Evolutionary conservation across 2,888 invertebrate genomes (phyloP), one percentile per base, ranked within the genome.

Genomic region (Epistrophe eligans): DNA sequence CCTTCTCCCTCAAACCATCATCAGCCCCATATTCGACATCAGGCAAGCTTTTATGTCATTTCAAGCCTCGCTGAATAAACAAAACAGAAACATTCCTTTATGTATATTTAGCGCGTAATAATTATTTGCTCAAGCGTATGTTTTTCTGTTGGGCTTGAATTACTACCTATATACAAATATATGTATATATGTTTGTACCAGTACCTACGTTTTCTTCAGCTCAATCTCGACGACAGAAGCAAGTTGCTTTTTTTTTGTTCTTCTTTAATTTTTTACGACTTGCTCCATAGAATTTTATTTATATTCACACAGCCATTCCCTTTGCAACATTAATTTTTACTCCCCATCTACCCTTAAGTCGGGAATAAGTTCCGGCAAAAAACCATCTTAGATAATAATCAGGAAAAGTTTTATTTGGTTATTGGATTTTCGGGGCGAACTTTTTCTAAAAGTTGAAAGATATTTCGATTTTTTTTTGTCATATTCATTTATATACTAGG

Each of bases 121-220:
- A 85, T 62, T 85, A 82, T 82, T 85, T 82, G 77, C 74, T 85
- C 32, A 77, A 74, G 82, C 85, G 77, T 85, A 62, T 74, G 77
- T 62, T 77, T 55, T 70, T 70, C 28, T 43, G 60, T 55, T 45
- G n/a, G 57, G 76, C 45, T 80, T 48, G 48, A 77, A 19, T 15
- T n/a, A 28, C 28, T 55, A 7, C 9, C 10, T 15, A 35, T 8
- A 2, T 11, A 11, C 11, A 9, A 17, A n/a, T 4, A 7, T 52
- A 24, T 24, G 2, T 24, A 24, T 24, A 3, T 24, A 24, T 24
- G 24, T 24, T 2, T 24, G 24, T 24, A 24, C 24, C 24, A 24
- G 24, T 24, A 11, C 24, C 13, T 52, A 52, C 7, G 40, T 19
- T 62, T 67, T 35, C 50, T 19, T 32, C 45, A n/a, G 24, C 24